Base-by-base conservation (phyloP, 2,113 vertebrate genomes). In the Apaloderma vittatum region DNA sequence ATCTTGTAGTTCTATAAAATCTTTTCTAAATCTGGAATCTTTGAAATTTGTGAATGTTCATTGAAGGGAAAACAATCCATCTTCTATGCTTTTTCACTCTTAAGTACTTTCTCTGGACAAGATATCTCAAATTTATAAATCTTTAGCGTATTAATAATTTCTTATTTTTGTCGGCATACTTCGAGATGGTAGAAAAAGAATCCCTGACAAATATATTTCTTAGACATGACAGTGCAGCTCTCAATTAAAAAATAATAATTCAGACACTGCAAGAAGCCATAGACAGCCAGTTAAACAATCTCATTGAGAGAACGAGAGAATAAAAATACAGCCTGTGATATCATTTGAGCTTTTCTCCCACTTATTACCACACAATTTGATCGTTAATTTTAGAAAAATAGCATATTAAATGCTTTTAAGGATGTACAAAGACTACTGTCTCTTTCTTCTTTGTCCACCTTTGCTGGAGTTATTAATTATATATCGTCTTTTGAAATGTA, bases 331-430 rank as follows among this genome's bases (percentile, higher is more conserved):
- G 68, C 29, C 57, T 67, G 21, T 3, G 8, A 66, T 63, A 73
- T 22, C 22, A 87, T 92, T 83, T 84, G 54, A 95, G 89, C n/a
- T 87, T 90, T 87, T 82, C 65, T 86, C 36, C 26, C 32, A 77
- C 61, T 72, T 82, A 57, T 55, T 78, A 43, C 57, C 85, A 52
- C 46, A 63, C 21, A 67, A 66, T 91, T 85, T 89, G 80, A 80
- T 96, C 4, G 1, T 87, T 94, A 88, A 92, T 93, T 96, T 86
- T 84, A 94, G 81, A 90, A 91, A 88, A 92, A 90, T 92, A 79
- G n/a, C 10, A 0, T 51, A 58, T 32, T 80, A 94, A 95, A 93
- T 94, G 71, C 75, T 88, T 92, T 86, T 48, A 90, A 66, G 48
- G 74, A 45, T 58, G 26, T 79, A 84, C 75, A 94, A 95, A 89